phyloP scores from a whole-genome alignment of 2,888 invertebrate genomes.

The Autographa gamma region DNA sequence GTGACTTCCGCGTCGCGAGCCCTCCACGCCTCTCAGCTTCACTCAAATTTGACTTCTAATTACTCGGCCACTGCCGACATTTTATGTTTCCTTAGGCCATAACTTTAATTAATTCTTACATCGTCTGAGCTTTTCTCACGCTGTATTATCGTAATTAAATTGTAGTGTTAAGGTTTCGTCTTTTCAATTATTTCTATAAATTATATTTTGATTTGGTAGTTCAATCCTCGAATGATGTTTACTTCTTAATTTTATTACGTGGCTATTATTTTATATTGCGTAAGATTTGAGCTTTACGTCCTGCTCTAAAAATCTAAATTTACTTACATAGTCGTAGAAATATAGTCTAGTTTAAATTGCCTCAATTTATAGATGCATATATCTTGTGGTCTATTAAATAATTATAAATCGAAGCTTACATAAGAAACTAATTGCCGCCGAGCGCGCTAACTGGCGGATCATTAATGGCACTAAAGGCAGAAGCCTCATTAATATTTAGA shows the following conservation, averaged over 20 bases:
- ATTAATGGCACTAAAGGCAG: constrained; percentile 4
- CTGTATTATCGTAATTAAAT: constrained; percentile 73
- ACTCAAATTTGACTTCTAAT: constrained; percentile 83
- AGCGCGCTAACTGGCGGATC: background rate
- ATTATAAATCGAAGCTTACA: background rate
- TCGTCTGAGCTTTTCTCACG: constrained; percentile 83
- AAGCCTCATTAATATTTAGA: constrained; percentile 1
- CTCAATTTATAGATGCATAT: background rate
- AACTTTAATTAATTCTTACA: constrained; percentile 85
- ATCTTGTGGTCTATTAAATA: constrained; percentile 3
- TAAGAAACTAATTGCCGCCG: constrained; percentile 1
- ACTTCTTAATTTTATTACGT: background rate
- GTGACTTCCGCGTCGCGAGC: constrained; percentile 69
- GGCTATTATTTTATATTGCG: background rate
- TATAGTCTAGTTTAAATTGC: background rate
- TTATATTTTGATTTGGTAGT: constrained; percentile 42
- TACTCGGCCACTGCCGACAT: constrained; percentile 78
- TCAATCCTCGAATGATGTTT: constrained; percentile 14
- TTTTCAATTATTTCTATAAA: constrained; percentile 51
- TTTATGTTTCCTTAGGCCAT: constrained; percentile 86
- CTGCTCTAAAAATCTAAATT: background rate
- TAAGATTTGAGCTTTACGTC: background rate
- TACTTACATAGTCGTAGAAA: background rate
- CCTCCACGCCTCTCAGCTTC: constrained; percentile 69
- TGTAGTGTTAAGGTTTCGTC: constrained; percentile 60